Conservation (phyloP, 2,888 invertebrate species). For the Nomada goodeniana region DNA sequence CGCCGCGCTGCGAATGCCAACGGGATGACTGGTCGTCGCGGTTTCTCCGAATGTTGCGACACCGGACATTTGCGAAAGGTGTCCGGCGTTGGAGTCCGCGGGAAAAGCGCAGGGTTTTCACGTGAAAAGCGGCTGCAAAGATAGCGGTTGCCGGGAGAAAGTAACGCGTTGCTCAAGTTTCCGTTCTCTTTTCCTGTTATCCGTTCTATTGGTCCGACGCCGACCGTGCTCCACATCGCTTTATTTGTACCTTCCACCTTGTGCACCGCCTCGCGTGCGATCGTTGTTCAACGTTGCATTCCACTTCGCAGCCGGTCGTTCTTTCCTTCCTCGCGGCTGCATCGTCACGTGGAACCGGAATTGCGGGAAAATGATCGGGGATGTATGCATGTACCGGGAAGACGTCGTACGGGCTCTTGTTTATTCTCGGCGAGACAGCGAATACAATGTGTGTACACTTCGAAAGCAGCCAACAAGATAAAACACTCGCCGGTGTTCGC, state of each 20-base stretch:
- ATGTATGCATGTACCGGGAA: background rate
- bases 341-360: no score
- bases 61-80: no score
- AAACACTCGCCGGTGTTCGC: conserved; percentile 35
- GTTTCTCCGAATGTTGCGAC: no score
- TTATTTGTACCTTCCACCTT: conserved; percentile 42
- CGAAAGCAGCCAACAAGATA: conserved; percentile 53
- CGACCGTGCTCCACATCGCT: conserved; percentile 18
- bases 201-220: background rate
- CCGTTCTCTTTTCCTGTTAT: conserved; percentile 3
- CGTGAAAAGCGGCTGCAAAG: background rate
- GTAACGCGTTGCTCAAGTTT: background rate
- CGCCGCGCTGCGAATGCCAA: no score
- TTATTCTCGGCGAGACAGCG: conserved; percentile 67
- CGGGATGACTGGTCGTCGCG: no score
- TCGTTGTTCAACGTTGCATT: conserved; percentile 24
- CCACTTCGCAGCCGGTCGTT: background rate
- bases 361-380: background rate
- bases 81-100: background rate
- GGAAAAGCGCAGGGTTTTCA: background rate
- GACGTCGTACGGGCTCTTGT: conserved; percentile 41
- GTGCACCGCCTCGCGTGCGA: background rate
- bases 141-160: conserved; percentile 28
- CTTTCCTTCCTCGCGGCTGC: background rate
- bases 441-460: conserved; percentile 55